phyloP scores from a whole-genome alignment of 2,888 invertebrate species.

The Erebia aethiops region DNA sequence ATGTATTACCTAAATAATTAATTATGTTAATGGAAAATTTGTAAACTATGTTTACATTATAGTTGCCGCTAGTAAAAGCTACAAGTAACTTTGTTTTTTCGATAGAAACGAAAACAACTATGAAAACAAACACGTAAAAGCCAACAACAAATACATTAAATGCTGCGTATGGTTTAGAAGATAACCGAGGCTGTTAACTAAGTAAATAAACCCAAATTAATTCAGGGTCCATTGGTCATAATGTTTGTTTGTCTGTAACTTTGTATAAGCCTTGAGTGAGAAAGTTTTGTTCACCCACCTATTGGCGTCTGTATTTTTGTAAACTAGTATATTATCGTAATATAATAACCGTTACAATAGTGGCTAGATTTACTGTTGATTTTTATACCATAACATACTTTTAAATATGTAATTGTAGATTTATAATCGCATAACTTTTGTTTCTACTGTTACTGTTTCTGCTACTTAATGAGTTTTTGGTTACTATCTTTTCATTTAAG shows the following conservation, averaged over 20 bases:
- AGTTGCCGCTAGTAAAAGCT: neutral
- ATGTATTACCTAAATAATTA: neutral
- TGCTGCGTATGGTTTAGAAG: conserved; percentile 70
- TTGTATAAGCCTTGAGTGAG: conserved; percentile 46
- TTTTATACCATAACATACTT: no score
- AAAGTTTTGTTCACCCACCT: conserved; percentile 9
- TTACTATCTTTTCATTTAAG: neutral
- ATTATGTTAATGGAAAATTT: neutral
- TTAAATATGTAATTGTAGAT: neutral
- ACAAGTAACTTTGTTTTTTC: conserved; percentile 27
- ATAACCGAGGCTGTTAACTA: conserved; percentile 73
- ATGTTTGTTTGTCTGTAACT: conserved; percentile 75
- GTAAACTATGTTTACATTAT: conserved; percentile 3
- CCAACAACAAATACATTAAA: conserved; percentile 51
- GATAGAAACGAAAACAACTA: conserved; percentile 37
- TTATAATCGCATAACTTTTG: neutral
- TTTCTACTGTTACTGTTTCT: neutral
- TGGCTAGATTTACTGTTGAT: neutral
- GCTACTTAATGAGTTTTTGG: neutral
- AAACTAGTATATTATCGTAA: neutral
- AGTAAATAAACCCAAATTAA: conserved; percentile 79
- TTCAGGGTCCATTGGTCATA: conserved; percentile 79
- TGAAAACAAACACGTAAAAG: conserved; percentile 41
- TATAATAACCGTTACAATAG: neutral
- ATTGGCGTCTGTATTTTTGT: conserved; percentile 2